Evolutionary conservation across 2,113 vertebrate genomes (phyloP).

Genomic region (Clarias batrachus): DNA sequence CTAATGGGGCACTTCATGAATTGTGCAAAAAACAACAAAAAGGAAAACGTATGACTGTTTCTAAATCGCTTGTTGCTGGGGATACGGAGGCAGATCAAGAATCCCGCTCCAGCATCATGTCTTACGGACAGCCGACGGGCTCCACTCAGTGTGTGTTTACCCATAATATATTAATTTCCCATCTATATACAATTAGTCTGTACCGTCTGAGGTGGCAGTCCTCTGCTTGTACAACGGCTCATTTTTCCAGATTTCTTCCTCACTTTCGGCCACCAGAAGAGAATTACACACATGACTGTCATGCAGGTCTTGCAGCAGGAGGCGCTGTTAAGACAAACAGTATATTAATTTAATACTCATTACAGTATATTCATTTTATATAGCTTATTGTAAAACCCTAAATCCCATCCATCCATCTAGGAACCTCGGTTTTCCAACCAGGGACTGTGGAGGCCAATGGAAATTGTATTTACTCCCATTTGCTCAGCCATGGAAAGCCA

Average conservation of each 20-base stretch:
- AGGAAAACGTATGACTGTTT: neutral
- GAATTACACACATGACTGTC: slow-evolving; percentile 95
- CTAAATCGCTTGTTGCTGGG: neutral
- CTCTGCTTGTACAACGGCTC: slow-evolving; percentile 84
- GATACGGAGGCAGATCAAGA: neutral
- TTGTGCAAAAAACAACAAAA: neutral
- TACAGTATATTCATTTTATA: neutral
- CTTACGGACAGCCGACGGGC: neutral
- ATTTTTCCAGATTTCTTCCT: slow-evolving; percentile 97
- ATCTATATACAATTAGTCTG: slow-evolving; percentile 15
- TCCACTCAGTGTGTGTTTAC: neutral
- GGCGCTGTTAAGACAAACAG: slow-evolving; percentile 72
- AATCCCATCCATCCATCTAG: neutral
- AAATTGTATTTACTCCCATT: too few species aligned
- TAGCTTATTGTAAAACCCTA: neutral
- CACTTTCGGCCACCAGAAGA: slow-evolving; percentile 94
- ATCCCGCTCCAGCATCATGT: neutral
- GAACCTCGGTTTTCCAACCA: too few species aligned
- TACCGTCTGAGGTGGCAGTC: slow-evolving; percentile 82
- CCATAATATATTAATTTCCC: neutral
- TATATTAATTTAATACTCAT: neutral
- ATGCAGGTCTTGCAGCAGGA: slow-evolving; percentile 93
- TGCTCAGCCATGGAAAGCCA: too few species aligned
- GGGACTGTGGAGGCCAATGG: too few species aligned
- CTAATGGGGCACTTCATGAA: neutral